Conservation (phyloP, 1,140 invertebrate species). For the Caenorhabditis elegans region WBcel235 BX284602.5:12408501-12409000, state of each 20-base stretch:
- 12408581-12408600: not conserved
- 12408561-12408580: not conserved
- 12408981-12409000: too few relatives aligned
- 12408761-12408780: not conserved
- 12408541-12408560: not conserved
- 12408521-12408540: not conserved
- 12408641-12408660: not conserved
- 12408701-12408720: not conserved
- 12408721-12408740: not conserved
- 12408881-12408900: too few relatives aligned
- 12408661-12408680: not conserved
- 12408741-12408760: not conserved
- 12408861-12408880: too few relatives aligned
- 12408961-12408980: too few relatives aligned
- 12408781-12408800: not conserved
- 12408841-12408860: too few relatives aligned
- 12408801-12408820: too few relatives aligned
- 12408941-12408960: too few relatives aligned
- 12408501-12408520: not conserved
- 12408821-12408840: too few relatives aligned
- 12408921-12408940: too few relatives aligned
- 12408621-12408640: not conserved
- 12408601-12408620: not conserved
- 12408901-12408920: too few relatives aligned
- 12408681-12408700: not conserved